phyloP scores from a whole-genome alignment of 2,113 vertebrate species.

The Halcyon malimbica region DNA sequence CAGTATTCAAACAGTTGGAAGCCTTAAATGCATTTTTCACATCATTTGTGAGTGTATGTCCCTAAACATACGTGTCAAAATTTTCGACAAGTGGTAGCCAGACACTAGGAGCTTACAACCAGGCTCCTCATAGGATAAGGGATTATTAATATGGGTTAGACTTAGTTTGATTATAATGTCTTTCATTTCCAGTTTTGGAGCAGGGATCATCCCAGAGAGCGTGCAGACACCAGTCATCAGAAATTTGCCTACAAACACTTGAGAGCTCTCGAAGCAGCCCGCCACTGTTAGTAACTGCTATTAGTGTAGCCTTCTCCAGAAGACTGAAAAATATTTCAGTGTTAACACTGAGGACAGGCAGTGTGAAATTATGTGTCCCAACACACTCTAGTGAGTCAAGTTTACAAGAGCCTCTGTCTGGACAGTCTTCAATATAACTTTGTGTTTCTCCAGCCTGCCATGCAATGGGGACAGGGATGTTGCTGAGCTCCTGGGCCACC shows the following conservation, averaged over 20 bases:
- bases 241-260: background rate
- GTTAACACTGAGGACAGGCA: background rate
- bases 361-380: fast-evolving
- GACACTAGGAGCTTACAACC: background rate
- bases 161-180: background rate
- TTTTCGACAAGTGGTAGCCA: background rate
- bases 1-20: background rate
- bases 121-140: background rate
- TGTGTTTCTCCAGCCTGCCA: conserved; percentile 79
- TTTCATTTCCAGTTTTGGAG: background rate
- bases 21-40: background rate
- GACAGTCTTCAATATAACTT: fast-evolving
- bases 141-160: background rate
- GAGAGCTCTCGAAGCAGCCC: background rate
- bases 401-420: background rate
- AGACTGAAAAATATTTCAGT: background rate
- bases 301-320: background rate
- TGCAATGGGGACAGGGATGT: conserved; percentile 88
- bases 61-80: background rate
- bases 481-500: conserved; percentile 97
- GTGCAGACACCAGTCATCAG: background rate
- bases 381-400: background rate
- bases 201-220: background rate
- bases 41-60: background rate
- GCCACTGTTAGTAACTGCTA: fast-evolving